phyloP scores from a whole-genome alignment of 2,888 invertebrate genomes.

The Athalia cordata region DNA sequence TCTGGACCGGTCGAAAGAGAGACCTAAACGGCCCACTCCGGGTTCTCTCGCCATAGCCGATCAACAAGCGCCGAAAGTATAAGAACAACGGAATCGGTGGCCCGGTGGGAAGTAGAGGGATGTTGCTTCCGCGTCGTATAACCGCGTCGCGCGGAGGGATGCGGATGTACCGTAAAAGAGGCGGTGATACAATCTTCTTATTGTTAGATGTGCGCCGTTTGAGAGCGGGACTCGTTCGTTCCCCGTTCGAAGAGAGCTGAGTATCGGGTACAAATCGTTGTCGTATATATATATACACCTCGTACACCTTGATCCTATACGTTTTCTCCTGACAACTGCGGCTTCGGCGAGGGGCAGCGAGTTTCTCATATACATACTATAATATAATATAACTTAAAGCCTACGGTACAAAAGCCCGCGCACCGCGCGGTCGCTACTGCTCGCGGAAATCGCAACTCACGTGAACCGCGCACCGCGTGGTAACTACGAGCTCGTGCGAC shows the following conservation, averaged over 20 bases:
- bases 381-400: no score
- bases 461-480: no score
- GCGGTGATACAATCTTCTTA: conserved; percentile 39
- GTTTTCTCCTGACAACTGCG: conserved; percentile 22
- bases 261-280: conserved; percentile 19
- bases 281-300: conserved; percentile 9
- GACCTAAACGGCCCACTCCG: conserved; percentile 40
- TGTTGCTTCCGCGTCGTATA: conserved; percentile 30
- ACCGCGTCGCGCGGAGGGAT: conserved; percentile 25
- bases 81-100: conserved; percentile 42
- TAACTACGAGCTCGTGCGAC: background rate
- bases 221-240: conserved; percentile 23
- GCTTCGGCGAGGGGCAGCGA: background rate
- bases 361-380: background rate
- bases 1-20: conserved; percentile 39
- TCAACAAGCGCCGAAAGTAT: conserved; percentile 38
- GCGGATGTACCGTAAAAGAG: conserved; percentile 40
- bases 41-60: conserved; percentile 14
- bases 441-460: conserved; percentile 39
- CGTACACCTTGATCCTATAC: background rate
- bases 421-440: background rate
- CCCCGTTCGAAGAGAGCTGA: background rate
- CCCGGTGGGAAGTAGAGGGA: conserved; percentile 19
- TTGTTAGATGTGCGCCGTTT: conserved; percentile 17
- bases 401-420: background rate